These are phyloP conservation scores for Amblyjoppa proteus DNA, from an alignment of 2,888 invertebrate species.

Conservation along the genomic window DNA sequence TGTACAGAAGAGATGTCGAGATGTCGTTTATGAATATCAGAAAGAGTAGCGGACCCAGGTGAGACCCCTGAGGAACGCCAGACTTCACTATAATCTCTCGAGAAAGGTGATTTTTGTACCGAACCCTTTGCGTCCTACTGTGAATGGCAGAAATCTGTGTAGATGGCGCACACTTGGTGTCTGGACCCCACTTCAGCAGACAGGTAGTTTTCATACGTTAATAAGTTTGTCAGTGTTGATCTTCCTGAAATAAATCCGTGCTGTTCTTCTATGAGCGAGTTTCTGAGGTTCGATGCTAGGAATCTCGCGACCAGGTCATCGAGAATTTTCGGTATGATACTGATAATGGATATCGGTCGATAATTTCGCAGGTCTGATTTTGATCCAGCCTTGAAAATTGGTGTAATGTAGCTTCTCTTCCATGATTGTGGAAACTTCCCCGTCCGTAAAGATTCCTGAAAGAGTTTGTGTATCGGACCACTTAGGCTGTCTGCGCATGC, in stretches of 20 bases:
- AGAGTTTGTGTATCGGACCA: conserved; percentile 40
- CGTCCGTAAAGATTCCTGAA: conserved; percentile 29
- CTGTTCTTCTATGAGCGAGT: neutral
- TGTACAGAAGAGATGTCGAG: neutral
- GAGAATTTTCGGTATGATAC: neutral
- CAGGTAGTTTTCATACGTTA: neutral
- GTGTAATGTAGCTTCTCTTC: conserved; percentile 50
- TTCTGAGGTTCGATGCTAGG: neutral
- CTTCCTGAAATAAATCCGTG: neutral
- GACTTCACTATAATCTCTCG: too few species aligned
- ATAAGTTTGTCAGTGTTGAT: neutral
- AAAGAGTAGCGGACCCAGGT: too few species aligned
- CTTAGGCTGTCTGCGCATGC: conserved; percentile 31
- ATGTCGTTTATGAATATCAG: too few species aligned
- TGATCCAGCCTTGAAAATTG: conserved; percentile 48
- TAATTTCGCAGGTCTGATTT: conserved; percentile 50
- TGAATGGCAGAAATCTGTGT: neutral
- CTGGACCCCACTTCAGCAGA: neutral
- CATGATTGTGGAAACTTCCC: conserved; percentile 38
- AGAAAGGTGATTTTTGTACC: too few species aligned
- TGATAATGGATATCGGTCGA: conserved; percentile 55
- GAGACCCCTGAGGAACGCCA: too few species aligned
- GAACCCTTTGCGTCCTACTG: neutral
- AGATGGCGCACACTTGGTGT: neutral
- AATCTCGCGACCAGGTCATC: neutral